phyloP scores from a whole-genome alignment of 1,140 invertebrate genomes.

The Zaprionus camerounensis region DNA sequence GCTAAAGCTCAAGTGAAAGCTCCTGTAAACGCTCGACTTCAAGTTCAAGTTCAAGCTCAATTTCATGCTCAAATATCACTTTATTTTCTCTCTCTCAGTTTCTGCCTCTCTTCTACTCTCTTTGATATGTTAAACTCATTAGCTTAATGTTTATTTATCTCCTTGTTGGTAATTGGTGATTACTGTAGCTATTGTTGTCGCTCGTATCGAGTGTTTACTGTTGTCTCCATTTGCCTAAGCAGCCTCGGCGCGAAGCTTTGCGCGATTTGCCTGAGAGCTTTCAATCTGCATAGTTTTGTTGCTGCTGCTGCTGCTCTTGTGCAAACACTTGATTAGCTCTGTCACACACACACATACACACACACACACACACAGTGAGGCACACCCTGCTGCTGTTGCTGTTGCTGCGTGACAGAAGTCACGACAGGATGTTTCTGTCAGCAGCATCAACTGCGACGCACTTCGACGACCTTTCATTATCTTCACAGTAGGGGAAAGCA shows the following conservation, averaged over 20 bases:
- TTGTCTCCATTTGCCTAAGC: not conserved
- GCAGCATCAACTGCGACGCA: slow-evolving; percentile 60
- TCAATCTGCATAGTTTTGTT: slow-evolving; percentile 15
- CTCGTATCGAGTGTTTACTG: not conserved
- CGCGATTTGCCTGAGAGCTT: slow-evolving; percentile 13
- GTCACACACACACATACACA: not conserved
- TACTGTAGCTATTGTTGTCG: not conserved
- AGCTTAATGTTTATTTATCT: not conserved
- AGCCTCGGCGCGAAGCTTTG: not conserved
- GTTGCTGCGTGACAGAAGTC: slow-evolving; percentile 38
- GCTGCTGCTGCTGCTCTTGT: not conserved
- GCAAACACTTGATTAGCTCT: slow-evolving; percentile 68
- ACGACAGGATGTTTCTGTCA: slow-evolving; percentile 48
- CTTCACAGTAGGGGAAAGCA: slow-evolving; percentile 12
- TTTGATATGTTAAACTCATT: not conserved
- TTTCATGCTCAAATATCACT: too few species aligned
- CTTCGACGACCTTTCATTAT: slow-evolving; percentile 82
- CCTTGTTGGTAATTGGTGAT: too few species aligned
- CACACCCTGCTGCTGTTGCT: slow-evolving; percentile 19
- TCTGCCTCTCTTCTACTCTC: not conserved
- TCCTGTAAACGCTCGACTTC: too few species aligned
- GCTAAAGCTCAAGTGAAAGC: too few species aligned
- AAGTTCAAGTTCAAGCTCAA: too few species aligned
- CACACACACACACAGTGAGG: not conserved
- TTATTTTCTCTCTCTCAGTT: not conserved